Evolutionary conservation across 2,888 invertebrate species (phyloP), one percentile per base, ranked within the genome.

Genomic region (Nephrotoma appendiculata): DNA sequence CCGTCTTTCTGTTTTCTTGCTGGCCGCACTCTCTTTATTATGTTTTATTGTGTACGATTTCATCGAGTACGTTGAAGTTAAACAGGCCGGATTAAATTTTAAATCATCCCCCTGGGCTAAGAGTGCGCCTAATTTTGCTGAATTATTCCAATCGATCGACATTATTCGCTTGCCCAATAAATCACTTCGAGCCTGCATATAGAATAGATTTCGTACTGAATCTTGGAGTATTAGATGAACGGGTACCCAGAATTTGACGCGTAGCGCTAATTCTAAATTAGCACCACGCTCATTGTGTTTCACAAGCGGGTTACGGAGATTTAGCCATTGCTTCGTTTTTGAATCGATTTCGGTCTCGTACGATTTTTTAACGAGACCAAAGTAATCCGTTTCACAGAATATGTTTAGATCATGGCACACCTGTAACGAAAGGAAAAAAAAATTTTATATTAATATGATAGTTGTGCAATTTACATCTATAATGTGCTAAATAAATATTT

Each of bases 241-340:
- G 2, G 96, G 96, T 84, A 98, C 97, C 96, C 97, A 97, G 93
- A 97, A 98, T 92, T 98, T 98, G 89, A 97, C 96, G 3, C 92
- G 89, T 85, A 91, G 88, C 2, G 91, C 91, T n/a, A 91, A 88
- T 90, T 90, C 90, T 43, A 91, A 83, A 44, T 90, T 91, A n/a
- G 90, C 89, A 84, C 90, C 89, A 0, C 91, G 90, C n/a, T 86
- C 86, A 86, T 87, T 86, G 83, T 85, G 85, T 31, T 86, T 85
- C 41, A 71, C 95, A 88, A 96, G 94, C 86, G 95, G 95, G 92
- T 98, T 98, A 88, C 97, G 93, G 89, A 97, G 92, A 91, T 98
- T 98, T 88, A 97, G 92, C 98, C 97, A 98, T 86, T 97, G 93
- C 88, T 95, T 95, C 88, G 96, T 96, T 45, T 96, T 95, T 87